These are phyloP conservation scores for Chironomus tentans DNA, from an alignment of 2,888 invertebrate genomes.

Conservation along the genomic window DNA sequence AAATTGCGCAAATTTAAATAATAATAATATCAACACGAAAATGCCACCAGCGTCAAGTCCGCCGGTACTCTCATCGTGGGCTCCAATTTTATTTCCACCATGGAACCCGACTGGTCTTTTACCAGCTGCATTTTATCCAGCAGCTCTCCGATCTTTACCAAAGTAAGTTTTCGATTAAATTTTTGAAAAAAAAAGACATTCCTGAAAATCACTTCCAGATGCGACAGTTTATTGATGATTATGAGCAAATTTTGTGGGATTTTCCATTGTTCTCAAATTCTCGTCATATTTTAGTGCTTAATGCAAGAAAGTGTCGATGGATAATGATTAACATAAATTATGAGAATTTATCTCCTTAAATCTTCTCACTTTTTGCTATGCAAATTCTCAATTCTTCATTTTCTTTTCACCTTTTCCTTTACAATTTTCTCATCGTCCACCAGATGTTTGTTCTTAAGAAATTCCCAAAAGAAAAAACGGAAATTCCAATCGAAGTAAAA, in stretches of 20 bases:
- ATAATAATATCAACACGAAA: background rate
- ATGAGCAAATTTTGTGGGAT: background rate
- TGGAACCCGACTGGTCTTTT: constrained; percentile 48
- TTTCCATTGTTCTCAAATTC: background rate
- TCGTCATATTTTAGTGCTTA: background rate
- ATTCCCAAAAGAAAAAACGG: background rate
- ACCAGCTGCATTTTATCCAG: constrained; percentile 61
- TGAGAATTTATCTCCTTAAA: background rate
- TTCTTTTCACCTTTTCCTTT: background rate
- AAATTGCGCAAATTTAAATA: no score
- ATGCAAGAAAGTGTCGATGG: background rate
- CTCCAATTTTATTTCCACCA: constrained; percentile 62
- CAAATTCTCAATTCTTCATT: background rate
- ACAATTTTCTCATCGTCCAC: background rate
- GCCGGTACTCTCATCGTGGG: constrained; percentile 43
- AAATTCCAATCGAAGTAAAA: background rate
- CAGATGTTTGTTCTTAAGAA: background rate
- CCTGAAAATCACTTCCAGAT: constrained; percentile 6
- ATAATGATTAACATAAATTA: constrained; percentile 13
- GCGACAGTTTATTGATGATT: background rate
- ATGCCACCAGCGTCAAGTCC: constrained; percentile 1
- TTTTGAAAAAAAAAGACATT: background rate
- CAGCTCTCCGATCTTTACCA: constrained; percentile 60
- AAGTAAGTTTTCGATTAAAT: constrained; percentile 49
- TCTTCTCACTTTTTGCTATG: no score